Conservation (phyloP, 2,113 vertebrate species). For the Onychostruthus taczanowskii region DNA sequence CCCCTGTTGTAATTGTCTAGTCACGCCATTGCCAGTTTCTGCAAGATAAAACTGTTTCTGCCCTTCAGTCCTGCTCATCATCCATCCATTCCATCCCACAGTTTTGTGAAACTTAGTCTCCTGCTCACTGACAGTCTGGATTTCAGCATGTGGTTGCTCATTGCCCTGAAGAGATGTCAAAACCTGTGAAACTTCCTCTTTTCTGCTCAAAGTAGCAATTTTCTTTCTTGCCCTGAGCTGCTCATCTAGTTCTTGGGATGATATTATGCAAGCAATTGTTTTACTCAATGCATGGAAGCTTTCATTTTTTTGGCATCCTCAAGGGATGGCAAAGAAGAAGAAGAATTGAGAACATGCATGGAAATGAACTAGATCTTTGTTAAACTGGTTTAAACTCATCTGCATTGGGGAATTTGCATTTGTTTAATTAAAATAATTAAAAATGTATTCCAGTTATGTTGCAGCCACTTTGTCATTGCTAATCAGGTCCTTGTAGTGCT, state of each 20-base stretch:
- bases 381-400: background rate
- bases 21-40: background rate
- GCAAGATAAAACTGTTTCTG: background rate
- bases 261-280: background rate
- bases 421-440: conserved; percentile 56
- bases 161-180: background rate
- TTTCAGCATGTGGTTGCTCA: background rate
- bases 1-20: background rate
- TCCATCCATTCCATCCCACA: background rate
- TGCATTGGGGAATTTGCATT: conserved; percentile 27
- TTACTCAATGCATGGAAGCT: background rate
- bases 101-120: background rate
- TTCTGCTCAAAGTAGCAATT: background rate
- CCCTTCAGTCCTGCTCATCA: background rate
- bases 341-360: background rate
- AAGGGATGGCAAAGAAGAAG: background rate
- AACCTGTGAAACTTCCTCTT: background rate
- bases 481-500: background rate
- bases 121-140: background rate
- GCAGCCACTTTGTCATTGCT: conserved; percentile 21
- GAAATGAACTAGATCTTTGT: background rate
- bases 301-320: background rate
- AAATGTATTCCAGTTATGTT: conserved; percentile 11
- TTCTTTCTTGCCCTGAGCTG: background rate
- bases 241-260: background rate